These are phyloP conservation scores for Ormyrus rosae DNA, from an alignment of 2,888 invertebrate species.

Conservation along the genomic window DNA sequence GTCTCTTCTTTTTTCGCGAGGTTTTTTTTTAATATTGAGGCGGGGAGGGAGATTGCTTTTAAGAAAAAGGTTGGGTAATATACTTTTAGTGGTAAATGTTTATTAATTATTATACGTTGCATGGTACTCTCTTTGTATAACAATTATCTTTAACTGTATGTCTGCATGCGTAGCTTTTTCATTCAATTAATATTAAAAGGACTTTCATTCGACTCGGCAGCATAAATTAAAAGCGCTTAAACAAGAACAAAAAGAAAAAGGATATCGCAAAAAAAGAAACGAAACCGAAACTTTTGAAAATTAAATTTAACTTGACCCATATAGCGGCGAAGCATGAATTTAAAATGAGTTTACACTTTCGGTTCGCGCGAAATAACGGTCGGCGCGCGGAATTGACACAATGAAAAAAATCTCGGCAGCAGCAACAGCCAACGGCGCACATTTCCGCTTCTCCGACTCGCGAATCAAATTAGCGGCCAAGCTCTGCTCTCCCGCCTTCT, in stretches of 20 bases:
- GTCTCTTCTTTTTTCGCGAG: not conserved
- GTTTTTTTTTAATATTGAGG: not conserved
- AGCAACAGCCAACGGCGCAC: too few species aligned
- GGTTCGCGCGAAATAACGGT: slow-evolving; percentile 21
- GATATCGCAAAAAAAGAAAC: slow-evolving; percentile 1
- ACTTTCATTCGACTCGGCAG: not conserved
- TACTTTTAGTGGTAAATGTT: too few species aligned
- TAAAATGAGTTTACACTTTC: slow-evolving; percentile 32
- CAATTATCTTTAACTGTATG: too few species aligned
- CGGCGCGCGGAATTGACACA: not conserved
- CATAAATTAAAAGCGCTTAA: not conserved
- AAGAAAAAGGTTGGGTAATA: too few species aligned
- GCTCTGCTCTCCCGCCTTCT: too few species aligned
- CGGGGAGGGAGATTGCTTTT: not conserved
- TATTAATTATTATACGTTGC: too few species aligned
- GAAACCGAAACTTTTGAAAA: slow-evolving; percentile 25
- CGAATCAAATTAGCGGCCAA: too few species aligned
- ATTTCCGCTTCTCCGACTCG: too few species aligned
- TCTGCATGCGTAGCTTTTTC: too few species aligned
- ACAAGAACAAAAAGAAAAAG: not conserved
- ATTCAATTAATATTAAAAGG: not conserved
- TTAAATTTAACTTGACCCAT: slow-evolving; percentile 39
- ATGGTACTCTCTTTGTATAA: too few species aligned
- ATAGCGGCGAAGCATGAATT: slow-evolving; percentile 14
- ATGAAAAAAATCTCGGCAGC: too few species aligned